These are phyloP conservation scores for Axea sp. DNA, from an alignment of 2,888 invertebrate genomes.

Conservation along the genomic window DNA sequence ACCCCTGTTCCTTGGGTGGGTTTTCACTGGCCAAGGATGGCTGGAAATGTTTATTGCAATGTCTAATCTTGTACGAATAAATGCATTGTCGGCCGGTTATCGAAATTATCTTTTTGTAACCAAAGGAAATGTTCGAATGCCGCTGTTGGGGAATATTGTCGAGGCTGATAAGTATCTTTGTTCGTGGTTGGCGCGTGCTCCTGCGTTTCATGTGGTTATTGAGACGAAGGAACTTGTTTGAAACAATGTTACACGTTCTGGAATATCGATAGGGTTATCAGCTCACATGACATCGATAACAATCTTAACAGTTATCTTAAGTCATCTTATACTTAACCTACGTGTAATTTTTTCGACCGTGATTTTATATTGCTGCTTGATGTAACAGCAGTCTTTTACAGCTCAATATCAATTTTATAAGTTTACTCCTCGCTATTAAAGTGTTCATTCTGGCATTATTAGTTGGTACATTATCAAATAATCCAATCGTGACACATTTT, in stretches of 20 bases:
- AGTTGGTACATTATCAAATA: no score
- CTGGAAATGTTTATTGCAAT: constrained; percentile 34
- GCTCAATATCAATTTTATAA: no score
- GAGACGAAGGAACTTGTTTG: constrained; percentile 48
- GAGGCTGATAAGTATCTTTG: constrained; percentile 51
- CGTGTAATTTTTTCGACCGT: constrained; percentile 3
- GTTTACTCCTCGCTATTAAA: no score
- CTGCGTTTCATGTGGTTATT: constrained; percentile 33
- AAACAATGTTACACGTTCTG: constrained; percentile 56
- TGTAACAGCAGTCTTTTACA: no score
- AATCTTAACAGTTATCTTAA: constrained; percentile 20
- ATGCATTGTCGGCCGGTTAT: constrained; percentile 57
- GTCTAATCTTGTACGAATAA: constrained; percentile 52
- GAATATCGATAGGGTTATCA: constrained; percentile 51
- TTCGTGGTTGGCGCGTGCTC: constrained; percentile 50
- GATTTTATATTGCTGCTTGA: no score
- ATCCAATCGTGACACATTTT: no score
- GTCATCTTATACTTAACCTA: not conserved
- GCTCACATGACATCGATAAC: constrained; percentile 25
- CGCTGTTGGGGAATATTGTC: constrained; percentile 46
- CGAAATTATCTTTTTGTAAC: constrained; percentile 54
- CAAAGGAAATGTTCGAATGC: constrained; percentile 39
- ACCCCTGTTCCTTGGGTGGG: constrained; percentile 19
- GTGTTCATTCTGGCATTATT: no score
- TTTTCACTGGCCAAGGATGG: constrained; percentile 9